Conservation (phyloP, 2,113 vertebrate genomes). For the Dendrocopos noguchii region DNA sequence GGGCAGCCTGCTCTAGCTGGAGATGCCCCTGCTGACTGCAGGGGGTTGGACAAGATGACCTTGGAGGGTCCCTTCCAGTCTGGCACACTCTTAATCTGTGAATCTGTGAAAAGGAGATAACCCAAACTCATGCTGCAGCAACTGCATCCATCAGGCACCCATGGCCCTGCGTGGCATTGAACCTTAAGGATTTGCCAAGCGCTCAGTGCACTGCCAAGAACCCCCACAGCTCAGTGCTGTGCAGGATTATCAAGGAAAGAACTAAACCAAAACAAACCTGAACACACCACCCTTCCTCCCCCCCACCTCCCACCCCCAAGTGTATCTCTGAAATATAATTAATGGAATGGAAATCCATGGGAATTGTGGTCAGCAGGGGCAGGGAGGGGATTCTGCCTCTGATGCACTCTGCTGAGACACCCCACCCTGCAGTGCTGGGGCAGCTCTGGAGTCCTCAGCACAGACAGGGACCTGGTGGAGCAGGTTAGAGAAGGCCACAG, state of each 20-base stretch:
- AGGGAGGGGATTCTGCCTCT: background rate
- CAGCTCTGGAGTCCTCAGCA: background rate
- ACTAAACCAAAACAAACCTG: background rate
- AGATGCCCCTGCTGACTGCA: too few relatives aligned
- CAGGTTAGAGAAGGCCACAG: too few relatives aligned
- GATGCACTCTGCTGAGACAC: background rate
- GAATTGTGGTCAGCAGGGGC: background rate
- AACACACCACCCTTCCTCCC: background rate
- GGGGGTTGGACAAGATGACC: too few relatives aligned
- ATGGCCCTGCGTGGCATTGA: background rate
- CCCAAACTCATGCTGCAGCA: background rate
- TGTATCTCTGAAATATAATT: background rate
- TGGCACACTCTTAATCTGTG: too few relatives aligned
- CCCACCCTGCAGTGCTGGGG: background rate
- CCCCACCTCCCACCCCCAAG: background rate
- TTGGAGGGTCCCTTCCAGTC: too few relatives aligned
- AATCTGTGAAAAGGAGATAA: background rate
- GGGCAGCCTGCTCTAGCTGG: too few relatives aligned
- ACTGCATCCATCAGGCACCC: background rate
- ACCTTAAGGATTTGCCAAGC: background rate
- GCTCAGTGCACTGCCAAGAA: background rate
- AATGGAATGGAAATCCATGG: fast-evolving
- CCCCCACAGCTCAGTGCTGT: background rate
- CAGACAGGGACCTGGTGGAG: too few relatives aligned
- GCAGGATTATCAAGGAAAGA: background rate